Conservation (phyloP, 2,888 invertebrate genomes). For the Nomada hirtipes region DNA sequence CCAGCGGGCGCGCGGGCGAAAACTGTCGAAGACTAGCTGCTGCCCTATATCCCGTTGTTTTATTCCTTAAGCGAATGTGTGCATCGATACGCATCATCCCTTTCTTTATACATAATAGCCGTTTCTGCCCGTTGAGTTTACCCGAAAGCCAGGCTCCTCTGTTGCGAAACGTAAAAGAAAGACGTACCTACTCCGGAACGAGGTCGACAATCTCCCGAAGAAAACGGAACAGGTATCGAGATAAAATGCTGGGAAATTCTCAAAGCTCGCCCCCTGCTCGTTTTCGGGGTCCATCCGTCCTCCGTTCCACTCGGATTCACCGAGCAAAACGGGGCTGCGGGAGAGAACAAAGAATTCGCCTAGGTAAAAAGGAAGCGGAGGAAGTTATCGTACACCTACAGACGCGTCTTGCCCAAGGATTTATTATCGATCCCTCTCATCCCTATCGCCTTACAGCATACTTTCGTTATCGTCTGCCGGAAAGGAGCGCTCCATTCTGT, state of each 20-base stretch:
- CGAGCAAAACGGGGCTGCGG: constrained; percentile 11
- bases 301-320: constrained; percentile 36
- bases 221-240: constrained; percentile 51
- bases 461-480: constrained; percentile 52
- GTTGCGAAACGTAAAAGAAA: constrained; percentile 10
- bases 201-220: constrained; percentile 32
- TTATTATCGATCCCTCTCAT: constrained; percentile 55
- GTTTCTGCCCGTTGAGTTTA: constrained; percentile 2
- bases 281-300: constrained; percentile 2
- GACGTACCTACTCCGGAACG: constrained; percentile 21
- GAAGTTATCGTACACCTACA: constrained; percentile 47
- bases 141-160: constrained; percentile 11
- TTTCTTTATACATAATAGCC: not conserved
- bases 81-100: constrained; percentile 8
- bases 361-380: constrained; percentile 46
- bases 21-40: not conserved
- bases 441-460: constrained; percentile 51
- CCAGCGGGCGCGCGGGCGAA: too few relatives aligned
- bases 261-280: constrained; percentile 33
- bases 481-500: constrained; percentile 4
- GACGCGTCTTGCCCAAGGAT: constrained; percentile 53
- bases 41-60: not conserved
- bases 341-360: constrained; percentile 48
- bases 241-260: constrained; percentile 51
- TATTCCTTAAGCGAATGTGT: not conserved